phyloP scores from a whole-genome alignment of 1,140 invertebrate species.

The Euwallacea similis region DNA sequence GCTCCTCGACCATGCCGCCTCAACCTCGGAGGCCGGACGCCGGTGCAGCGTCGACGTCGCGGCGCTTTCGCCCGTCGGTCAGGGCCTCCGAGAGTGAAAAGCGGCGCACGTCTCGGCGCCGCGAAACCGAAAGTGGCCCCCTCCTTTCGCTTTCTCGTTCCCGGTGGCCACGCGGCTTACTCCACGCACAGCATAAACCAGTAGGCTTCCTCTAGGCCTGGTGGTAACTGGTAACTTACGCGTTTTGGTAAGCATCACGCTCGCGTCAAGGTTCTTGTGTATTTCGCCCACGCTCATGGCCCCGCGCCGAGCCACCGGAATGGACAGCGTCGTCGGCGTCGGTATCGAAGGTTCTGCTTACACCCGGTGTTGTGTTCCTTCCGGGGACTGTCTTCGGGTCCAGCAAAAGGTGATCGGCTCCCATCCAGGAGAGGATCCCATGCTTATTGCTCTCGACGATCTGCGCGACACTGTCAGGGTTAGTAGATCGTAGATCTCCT shows the following conservation, averaged over 20 bases:
- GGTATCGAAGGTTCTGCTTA: constrained; percentile 51
- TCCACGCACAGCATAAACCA: constrained; percentile 30
- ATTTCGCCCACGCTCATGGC: constrained; percentile 32
- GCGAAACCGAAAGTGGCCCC: constrained; percentile 54
- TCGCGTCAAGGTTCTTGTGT: constrained; percentile 32
- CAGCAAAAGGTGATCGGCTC: constrained; percentile 48
- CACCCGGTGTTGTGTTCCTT: constrained; percentile 79
- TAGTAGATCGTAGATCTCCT: constrained; percentile 14
- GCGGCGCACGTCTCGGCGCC: constrained; percentile 38
- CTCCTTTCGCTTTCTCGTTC: constrained; percentile 52
- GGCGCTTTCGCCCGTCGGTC: constrained; percentile 29
- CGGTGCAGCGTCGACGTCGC: constrained; percentile 9
- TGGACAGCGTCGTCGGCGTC: constrained; percentile 24
- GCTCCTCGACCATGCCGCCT: too few relatives aligned
- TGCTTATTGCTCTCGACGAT: constrained; percentile 70
- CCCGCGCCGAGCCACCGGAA: constrained; percentile 43
- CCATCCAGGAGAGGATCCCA: constrained; percentile 55
- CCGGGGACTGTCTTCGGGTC: constrained; percentile 73
- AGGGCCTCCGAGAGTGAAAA: constrained; percentile 39
- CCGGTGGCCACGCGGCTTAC: constrained; percentile 35
- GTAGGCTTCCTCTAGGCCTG: constrained; percentile 47
- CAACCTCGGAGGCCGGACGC: neutral
- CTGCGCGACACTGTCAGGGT: constrained; percentile 75
- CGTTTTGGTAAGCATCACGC: constrained; percentile 23
- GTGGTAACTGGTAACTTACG: neutral